These are phyloP conservation scores for Drosophila maculinotata DNA, from an alignment of 2,888 invertebrate species.

Conservation along the genomic window DNA sequence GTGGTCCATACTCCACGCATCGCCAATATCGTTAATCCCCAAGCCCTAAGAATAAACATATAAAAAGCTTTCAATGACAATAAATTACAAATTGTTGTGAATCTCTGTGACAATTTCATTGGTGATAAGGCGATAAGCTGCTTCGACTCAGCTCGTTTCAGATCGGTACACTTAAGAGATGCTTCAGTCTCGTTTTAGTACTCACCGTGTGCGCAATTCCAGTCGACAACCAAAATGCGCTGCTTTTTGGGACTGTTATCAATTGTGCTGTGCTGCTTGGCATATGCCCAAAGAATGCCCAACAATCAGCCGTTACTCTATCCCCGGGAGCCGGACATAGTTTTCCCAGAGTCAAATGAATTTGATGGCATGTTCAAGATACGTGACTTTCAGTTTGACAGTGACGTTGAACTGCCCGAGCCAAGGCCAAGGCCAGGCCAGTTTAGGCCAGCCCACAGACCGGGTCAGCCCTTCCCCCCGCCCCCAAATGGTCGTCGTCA, in stretches of 20 bases:
- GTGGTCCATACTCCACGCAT: conserved; percentile 65
- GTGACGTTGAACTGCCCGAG: conserved; percentile 25
- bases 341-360: conserved; percentile 42
- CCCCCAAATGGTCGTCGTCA: conserved; percentile 38
- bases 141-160: conserved; percentile 18
- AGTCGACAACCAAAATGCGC: conserved; percentile 38
- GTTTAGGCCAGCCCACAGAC: conserved; percentile 18
- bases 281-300: conserved; percentile 3
- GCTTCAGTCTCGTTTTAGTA: conserved; percentile 57
- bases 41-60: conserved; percentile 53
- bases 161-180: conserved; percentile 8
- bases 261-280: conserved; percentile 12
- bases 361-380: no score
- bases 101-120: conserved; percentile 26
- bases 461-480: conserved; percentile 67
- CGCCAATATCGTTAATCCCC: conserved; percentile 65
- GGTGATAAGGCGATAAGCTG: conserved; percentile 54
- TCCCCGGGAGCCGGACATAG: conserved; percentile 58
- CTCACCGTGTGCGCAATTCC: conserved; percentile 45
- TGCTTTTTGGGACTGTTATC: conserved; percentile 33
- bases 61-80: conserved; percentile 53
- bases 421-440: conserved; percentile 26
- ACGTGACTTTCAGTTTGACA: conserved; percentile 31
- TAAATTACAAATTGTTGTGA: conserved; percentile 50
- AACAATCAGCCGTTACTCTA: conserved; percentile 21